These are phyloP conservation scores for Dione juno DNA, from an alignment of 2,888 invertebrate species.

Conservation along the genomic window DNA sequence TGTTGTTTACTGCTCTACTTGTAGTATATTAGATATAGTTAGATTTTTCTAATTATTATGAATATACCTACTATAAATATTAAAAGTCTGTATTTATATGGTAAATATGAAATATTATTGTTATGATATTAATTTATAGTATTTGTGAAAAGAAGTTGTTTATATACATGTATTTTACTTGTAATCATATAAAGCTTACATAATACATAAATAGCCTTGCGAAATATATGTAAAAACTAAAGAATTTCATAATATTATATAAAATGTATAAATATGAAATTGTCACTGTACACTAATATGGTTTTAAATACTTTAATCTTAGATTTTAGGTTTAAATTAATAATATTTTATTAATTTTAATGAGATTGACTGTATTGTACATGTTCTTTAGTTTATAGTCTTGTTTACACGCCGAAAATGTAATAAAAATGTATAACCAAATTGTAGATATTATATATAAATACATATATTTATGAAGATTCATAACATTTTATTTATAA, in stretches of 20 bases:
- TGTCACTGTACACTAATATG: background rate
- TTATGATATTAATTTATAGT: background rate
- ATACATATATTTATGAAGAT: conserved; percentile 15
- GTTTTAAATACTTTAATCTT: background rate
- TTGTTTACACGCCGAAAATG: background rate
- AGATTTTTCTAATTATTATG: background rate
- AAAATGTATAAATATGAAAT: background rate
- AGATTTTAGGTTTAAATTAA: too few relatives aligned
- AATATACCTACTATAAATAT: background rate
- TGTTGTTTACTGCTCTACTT: conserved; percentile 3
- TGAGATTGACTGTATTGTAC: conserved; percentile 4
- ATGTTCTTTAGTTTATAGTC: background rate
- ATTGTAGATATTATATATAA: conserved; percentile 7
- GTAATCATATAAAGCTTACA: background rate
- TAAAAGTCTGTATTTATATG: background rate
- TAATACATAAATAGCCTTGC: background rate
- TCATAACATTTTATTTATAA: conserved; percentile 9
- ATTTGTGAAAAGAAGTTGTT: background rate
- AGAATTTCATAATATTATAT: background rate
- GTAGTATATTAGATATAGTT: background rate
- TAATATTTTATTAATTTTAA: background rate
- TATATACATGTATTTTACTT: background rate
- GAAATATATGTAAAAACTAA: background rate
- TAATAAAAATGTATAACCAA: background rate
- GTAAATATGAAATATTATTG: background rate